phyloP scores from a whole-genome alignment of 2,113 vertebrate genomes.

The Isichthys henryi region DNA sequence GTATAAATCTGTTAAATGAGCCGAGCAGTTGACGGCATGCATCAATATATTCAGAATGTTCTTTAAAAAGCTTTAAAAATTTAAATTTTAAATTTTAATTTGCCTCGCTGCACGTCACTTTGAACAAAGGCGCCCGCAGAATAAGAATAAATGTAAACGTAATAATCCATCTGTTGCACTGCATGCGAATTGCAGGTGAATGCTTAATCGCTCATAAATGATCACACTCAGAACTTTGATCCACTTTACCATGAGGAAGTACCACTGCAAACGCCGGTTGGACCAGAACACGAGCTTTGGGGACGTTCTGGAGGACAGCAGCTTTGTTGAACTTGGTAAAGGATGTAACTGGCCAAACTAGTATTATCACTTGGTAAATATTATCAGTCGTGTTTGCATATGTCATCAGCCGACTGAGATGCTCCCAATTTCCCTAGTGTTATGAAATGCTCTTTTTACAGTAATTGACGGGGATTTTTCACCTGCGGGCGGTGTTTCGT shows the following conservation, averaged over 20 bases:
- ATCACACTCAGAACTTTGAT: background rate
- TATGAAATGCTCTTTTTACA: constrained; percentile 35
- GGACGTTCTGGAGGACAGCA: constrained; percentile 68
- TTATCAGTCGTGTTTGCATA: background rate
- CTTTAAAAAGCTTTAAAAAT: background rate
- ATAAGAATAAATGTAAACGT: background rate
- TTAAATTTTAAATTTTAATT: background rate
- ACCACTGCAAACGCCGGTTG: constrained; percentile 64
- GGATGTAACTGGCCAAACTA: background rate
- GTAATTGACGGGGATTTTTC: constrained; percentile 69
- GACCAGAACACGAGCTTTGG: constrained; percentile 57
- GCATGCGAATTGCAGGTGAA: background rate
- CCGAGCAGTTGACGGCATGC: background rate
- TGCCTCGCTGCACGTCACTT: background rate
- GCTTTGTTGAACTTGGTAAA: constrained; percentile 79
- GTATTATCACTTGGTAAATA: background rate
- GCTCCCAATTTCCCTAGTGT: background rate
- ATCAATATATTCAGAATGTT: background rate
- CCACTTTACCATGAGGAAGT: constrained; percentile 57
- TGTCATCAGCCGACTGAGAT: background rate
- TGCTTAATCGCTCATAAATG: background rate
- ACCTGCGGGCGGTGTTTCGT: constrained; percentile 58
- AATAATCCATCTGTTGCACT: background rate
- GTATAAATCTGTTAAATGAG: background rate
- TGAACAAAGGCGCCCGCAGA: background rate